Evolutionary conservation across 2,113 vertebrate genomes (phyloP).

Genomic region (Canis aureus): DNA sequence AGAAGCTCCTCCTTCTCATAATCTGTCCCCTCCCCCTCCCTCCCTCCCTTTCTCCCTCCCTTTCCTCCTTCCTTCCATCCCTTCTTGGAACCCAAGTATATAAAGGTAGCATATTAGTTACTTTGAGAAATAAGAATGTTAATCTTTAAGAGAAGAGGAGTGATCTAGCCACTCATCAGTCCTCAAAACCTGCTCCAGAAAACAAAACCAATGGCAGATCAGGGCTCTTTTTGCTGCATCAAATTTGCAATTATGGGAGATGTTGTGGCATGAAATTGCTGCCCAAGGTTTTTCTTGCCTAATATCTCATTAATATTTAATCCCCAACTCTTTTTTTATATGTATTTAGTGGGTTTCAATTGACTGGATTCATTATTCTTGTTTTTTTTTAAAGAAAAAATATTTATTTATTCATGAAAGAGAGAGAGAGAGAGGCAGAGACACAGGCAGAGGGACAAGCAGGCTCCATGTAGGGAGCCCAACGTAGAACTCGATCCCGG

Average conservation of each 20-base stretch:
- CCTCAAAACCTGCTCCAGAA: background rate
- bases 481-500: no score
- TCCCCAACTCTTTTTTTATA: no score
- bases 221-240: background rate
- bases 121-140: background rate
- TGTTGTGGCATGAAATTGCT: background rate
- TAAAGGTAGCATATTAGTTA: background rate
- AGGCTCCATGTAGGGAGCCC: no score
- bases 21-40: background rate
- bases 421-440: no score
- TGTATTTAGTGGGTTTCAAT: no score
- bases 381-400: no score
- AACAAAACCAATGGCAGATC: background rate
- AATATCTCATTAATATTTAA: background rate
- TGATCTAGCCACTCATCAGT: background rate
- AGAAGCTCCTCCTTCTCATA: background rate
- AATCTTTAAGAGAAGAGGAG: background rate
- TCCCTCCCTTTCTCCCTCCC: background rate
- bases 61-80: background rate
- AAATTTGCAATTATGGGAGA: background rate
- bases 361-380: no score
- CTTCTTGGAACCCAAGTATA: background rate
- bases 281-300: background rate
- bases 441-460: no score
- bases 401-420: no score